Percentiles rank a stretch among this genome's conserved stretches.
Evolutionary conservation across 2,797 vertebrate genomes (phyloP).

Genomic region (Eulemur albifrons): DNA sequence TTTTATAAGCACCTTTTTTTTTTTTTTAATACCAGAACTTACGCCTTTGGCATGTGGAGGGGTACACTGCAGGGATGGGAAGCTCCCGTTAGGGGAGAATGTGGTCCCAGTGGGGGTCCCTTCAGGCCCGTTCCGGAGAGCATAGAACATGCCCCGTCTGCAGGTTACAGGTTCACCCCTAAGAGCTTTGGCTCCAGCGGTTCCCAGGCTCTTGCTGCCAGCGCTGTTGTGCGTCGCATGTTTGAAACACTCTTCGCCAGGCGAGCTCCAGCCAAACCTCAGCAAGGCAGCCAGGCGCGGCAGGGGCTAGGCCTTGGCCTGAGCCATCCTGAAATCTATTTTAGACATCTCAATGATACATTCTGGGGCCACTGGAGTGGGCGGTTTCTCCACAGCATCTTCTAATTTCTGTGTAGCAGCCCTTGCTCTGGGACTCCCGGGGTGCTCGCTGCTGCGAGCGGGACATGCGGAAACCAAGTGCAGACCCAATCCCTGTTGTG

Average conservation of each 20-base stretch:
- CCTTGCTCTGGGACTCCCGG: background rate
- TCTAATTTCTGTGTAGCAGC: slow-evolving; percentile 50
- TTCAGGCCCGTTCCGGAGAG: background rate
- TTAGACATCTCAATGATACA: slow-evolving; percentile 80
- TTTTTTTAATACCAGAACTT: background rate
- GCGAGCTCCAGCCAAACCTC: slow-evolving; percentile 1
- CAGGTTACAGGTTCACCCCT: background rate
- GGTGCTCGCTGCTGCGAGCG: background rate
- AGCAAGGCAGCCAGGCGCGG: background rate
- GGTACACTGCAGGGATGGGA: background rate
- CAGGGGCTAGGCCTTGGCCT: background rate
- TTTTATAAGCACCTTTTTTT: background rate
- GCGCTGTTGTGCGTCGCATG: rapidly evolving
- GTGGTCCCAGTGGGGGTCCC: background rate
- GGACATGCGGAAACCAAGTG: background rate
- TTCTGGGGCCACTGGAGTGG: slow-evolving; percentile 30
- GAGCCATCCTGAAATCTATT: slow-evolving; percentile 75
- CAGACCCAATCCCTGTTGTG: background rate
- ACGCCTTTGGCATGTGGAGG: background rate
- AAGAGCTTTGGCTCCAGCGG: background rate
- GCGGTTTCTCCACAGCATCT: slow-evolving; percentile 62
- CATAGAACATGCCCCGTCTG: rapidly evolving
- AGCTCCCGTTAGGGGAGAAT: background rate
- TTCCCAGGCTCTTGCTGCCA: background rate
- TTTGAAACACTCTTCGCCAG: background rate